Conservation (phyloP, 2,888 invertebrate genomes). For the Falcaria lacertinaria region DNA sequence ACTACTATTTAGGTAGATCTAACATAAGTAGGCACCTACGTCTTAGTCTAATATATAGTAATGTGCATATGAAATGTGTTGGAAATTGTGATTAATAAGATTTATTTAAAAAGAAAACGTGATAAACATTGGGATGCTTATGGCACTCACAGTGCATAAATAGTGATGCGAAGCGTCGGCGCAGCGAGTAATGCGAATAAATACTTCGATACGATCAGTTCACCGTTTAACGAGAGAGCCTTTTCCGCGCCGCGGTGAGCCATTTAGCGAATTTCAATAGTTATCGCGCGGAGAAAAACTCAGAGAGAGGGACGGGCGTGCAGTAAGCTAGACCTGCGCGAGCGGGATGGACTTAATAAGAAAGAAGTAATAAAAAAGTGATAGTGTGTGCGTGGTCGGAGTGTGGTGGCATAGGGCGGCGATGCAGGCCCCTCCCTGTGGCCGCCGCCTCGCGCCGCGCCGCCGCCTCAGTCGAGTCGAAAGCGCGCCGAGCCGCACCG, state of each 20-base stretch:
- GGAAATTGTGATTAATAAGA: too few species aligned
- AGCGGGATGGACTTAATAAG: slow-evolving; percentile 68
- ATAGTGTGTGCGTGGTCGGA: slow-evolving; percentile 74
- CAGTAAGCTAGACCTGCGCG: slow-evolving; percentile 43
- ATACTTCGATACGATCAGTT: slow-evolving; percentile 74
- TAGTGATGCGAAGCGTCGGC: slow-evolving; percentile 59
- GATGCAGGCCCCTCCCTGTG: slow-evolving; percentile 75
- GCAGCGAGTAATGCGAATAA: slow-evolving; percentile 66
- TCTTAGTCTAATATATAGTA: too few species aligned
- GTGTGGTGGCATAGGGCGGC: slow-evolving; percentile 76
- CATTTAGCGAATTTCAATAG: slow-evolving; percentile 80
- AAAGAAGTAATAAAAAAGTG: slow-evolving; percentile 78
- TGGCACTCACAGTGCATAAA: slow-evolving; percentile 56
- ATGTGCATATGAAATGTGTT: too few species aligned
- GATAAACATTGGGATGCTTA: slow-evolving; percentile 21
- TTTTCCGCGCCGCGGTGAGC: slow-evolving; percentile 77
- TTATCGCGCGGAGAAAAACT: slow-evolving; percentile 78
- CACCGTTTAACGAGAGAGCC: slow-evolving; percentile 76
- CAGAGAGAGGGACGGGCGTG: slow-evolving; percentile 57
- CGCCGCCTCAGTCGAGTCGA: slow-evolving; percentile 70
- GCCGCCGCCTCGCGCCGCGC: slow-evolving; percentile 56
- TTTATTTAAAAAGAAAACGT: too few species aligned
- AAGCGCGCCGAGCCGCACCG: slow-evolving; percentile 68
- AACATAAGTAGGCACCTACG: too few species aligned
- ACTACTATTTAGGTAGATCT: too few species aligned